Evolutionary conservation across 2,888 invertebrate genomes (phyloP).

Genomic region (Melanargia galathea): DNA sequence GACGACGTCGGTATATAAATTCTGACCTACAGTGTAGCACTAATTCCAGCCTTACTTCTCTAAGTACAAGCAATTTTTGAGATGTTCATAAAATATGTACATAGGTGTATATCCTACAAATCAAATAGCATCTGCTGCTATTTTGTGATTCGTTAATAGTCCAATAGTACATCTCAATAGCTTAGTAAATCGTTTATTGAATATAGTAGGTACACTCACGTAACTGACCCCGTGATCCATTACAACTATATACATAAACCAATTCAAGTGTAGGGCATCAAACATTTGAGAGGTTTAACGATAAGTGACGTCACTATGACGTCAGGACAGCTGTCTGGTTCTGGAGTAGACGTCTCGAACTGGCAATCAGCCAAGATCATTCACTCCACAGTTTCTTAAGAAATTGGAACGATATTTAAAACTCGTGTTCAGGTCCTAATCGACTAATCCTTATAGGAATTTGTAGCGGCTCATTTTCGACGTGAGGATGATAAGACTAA

Average conservation of each 20-base stretch:
- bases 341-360: slow-evolving; percentile 75
- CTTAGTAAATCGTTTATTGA: neutral
- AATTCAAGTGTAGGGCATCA: slow-evolving; percentile 30
- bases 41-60: too few relatives aligned
- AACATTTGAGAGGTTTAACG: slow-evolving; percentile 27
- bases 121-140: too few relatives aligned
- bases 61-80: too few relatives aligned
- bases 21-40: too few relatives aligned
- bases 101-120: too few relatives aligned
- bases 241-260: slow-evolving; percentile 18
- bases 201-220: neutral
- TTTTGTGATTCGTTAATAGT: slow-evolving; percentile 42
- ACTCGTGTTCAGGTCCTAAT: slow-evolving; percentile 42
- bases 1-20: too few relatives aligned
- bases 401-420: slow-evolving; percentile 65
- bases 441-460: slow-evolving; percentile 22
- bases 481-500: slow-evolving; percentile 23
- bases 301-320: slow-evolving; percentile 66
- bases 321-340: slow-evolving; percentile 75
- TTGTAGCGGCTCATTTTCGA: slow-evolving; percentile 6
- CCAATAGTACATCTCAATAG: neutral
- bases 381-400: slow-evolving; percentile 69
- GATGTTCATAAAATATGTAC: too few relatives aligned
- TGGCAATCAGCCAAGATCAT: slow-evolving; percentile 75
- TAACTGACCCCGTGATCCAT: neutral